Evolutionary conservation across 2,888 invertebrate genomes (phyloP).

Genomic region (Leuctra nigra): DNA sequence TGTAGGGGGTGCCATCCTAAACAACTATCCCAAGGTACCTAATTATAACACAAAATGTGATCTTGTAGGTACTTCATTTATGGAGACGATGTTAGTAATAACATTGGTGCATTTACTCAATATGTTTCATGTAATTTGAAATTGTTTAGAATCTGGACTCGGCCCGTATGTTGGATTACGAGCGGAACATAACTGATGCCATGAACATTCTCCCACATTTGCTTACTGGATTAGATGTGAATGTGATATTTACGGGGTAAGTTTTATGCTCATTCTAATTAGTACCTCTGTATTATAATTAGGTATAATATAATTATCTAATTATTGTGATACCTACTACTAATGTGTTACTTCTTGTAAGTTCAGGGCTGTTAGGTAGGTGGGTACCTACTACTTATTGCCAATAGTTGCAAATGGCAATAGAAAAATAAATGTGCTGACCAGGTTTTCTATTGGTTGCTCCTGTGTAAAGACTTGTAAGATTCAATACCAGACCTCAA

Average conservation of each 20-base stretch:
- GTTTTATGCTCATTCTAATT: no score
- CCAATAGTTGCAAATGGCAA: no score
- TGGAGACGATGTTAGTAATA: not conserved
- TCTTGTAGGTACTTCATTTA: not conserved
- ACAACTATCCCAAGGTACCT: constrained; percentile 40
- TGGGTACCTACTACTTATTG: no score
- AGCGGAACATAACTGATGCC: constrained; percentile 49
- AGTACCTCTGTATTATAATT: no score
- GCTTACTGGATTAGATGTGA: constrained; percentile 50
- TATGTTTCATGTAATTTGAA: not conserved
- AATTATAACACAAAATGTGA: not conserved
- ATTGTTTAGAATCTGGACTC: constrained; percentile 38
- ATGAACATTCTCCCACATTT: constrained; percentile 46
- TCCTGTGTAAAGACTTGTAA: no score
- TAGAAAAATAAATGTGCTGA: no score
- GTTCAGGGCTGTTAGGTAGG: no score
- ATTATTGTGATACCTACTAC: no score
- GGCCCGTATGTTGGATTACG: constrained; percentile 41
- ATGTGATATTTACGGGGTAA: constrained; percentile 44
- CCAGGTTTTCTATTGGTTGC: no score
- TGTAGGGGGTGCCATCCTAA: constrained; percentile 44
- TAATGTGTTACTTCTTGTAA: no score
- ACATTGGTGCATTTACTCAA: not conserved
- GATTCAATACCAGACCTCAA: no score
- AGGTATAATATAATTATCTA: not conserved